These are phyloP conservation scores for Charadrius vociferus DNA, from an alignment of 2,113 vertebrate genomes.

Conservation along the genomic window DNA sequence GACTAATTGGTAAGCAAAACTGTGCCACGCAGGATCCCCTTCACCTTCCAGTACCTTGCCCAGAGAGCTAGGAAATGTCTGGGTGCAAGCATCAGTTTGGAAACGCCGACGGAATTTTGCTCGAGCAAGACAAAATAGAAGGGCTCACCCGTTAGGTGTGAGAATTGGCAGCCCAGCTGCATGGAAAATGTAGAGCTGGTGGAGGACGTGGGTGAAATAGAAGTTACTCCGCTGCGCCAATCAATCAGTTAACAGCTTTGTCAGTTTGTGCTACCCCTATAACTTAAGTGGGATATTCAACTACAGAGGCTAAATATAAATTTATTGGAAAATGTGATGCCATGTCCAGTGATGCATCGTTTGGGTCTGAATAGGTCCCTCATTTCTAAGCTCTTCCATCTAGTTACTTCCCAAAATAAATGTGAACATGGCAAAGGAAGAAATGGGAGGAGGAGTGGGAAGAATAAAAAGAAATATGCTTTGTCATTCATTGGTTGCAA, in stretches of 20 bases:
- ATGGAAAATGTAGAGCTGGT: constrained; percentile 49
- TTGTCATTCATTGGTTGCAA: accelerated
- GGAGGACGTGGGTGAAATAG: not conserved
- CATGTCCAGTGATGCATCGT: not conserved
- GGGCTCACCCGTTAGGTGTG: constrained; percentile 39
- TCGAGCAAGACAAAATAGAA: not conserved
- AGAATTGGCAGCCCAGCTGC: constrained; percentile 50
- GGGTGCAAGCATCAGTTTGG: constrained; percentile 47
- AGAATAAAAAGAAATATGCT: not conserved
- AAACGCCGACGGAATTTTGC: constrained; percentile 14
- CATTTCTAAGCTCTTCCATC: not conserved
- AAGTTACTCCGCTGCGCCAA: not conserved
- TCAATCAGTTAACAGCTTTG: constrained; percentile 62
- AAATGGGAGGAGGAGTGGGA: not conserved
- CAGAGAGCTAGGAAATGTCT: constrained; percentile 1
- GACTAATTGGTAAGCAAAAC: not conserved
- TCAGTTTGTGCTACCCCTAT: constrained; percentile 12
- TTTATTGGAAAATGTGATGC: constrained; percentile 36
- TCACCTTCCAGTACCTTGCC: not conserved
- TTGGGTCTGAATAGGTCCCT: not conserved
- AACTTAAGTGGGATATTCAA: not conserved
- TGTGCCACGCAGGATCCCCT: not conserved
- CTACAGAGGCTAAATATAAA: constrained; percentile 32
- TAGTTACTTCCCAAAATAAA: not conserved
- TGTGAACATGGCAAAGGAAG: not conserved